Evolutionary conservation across 2,888 invertebrate genomes (phyloP), one percentile per base, ranked within the genome.

Genomic region (Cheilosia vulpina): DNA sequence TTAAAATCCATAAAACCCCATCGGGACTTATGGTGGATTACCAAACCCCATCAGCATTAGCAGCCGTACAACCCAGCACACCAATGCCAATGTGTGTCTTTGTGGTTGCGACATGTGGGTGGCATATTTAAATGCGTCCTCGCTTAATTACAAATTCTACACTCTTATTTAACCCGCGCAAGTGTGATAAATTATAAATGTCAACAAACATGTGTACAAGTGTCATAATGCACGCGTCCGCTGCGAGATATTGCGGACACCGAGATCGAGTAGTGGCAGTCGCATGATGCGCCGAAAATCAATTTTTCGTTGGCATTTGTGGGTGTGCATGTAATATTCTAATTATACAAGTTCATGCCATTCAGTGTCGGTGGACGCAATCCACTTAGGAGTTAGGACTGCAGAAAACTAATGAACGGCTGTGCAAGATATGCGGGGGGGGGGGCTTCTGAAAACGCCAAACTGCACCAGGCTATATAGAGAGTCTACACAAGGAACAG

Each of bases 161-260:
- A 79, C 83, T 84, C 83, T 84, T 75, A 84, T 84, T 79, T 79
- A 69, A 76, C 79, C 80, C 68, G 55, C 62, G 55, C 58, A 84
- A 84, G 79, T 79, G 73, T 79, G 79, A 80, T 84, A 84, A 84
- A 84, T 84, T 84, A 71, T 75, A 80, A 84, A 84, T 75, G 79
- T 80, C 84, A 84, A 84, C 84, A 80, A 84, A 80, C 84, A 84
- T 80, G 69, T 84, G 84, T 84, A 66, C 65, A 57, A 84, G 80
- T 80, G 75, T 65, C 71, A 80, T 79, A 77, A 75, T 80, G 78
- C 73, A 65, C 63, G 73, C 83, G 55, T 69, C 63, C 68, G 55
- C 27, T 38, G 68, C 31, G 43, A 45, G 52, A 24, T 52, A 24
- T 52, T 21, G 31, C 31, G 24, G 52, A 27, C 52, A 47, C 2